These are phyloP conservation scores for Pelochelys cantorii DNA, from an alignment of 2,797 vertebrate genomes.

Conservation along the genomic window DNA sequence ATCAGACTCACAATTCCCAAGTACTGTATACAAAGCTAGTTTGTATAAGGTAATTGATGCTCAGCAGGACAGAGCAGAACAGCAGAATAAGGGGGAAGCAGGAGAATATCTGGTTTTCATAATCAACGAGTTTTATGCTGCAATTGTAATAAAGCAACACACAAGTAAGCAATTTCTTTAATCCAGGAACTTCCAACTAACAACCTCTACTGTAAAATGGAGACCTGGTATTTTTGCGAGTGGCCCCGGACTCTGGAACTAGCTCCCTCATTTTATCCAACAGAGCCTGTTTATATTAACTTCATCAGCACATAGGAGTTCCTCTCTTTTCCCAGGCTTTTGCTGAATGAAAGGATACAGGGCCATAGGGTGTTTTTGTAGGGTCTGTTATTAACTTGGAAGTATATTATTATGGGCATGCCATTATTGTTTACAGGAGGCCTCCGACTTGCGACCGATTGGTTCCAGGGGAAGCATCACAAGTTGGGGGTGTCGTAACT, in stretches of 20 bases:
- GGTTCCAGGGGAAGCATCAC: too few relatives aligned
- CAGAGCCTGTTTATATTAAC: background rate
- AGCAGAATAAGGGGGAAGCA: background rate
- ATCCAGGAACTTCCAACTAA: background rate
- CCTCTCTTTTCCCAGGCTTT: background rate
- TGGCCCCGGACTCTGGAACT: background rate
- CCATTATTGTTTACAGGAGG: background rate
- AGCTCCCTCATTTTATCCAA: background rate
- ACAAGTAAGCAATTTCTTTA: background rate
- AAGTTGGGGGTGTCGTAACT: too few relatives aligned
- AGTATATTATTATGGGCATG: background rate
- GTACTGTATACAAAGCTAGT: background rate
- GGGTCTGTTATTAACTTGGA: background rate
- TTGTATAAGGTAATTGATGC: background rate
- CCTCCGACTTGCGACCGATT: too few relatives aligned
- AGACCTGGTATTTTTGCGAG: background rate
- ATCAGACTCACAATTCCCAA: background rate
- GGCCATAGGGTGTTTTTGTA: background rate
- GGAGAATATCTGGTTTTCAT: background rate
- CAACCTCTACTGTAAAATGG: background rate
- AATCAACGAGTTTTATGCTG: background rate
- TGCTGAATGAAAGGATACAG: constrained; percentile 9
- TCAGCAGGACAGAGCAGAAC: background rate
- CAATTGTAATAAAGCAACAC: background rate
- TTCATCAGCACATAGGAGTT: background rate